These are phyloP conservation scores for Trichonephila clavata DNA, from an alignment of 1,140 invertebrate species.

Conservation along the genomic window DNA sequence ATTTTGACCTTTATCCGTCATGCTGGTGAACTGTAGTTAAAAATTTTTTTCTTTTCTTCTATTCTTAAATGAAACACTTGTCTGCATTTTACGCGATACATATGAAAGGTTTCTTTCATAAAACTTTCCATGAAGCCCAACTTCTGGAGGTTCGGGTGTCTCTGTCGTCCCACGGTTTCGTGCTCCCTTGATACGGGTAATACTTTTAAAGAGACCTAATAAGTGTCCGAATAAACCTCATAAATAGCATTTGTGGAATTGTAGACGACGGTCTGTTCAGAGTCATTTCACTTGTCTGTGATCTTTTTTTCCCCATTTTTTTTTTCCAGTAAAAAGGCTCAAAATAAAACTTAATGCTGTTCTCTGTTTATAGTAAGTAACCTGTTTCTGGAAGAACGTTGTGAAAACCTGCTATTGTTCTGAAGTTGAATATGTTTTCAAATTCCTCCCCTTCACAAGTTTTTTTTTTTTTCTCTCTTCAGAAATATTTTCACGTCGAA, in stretches of 20 bases:
- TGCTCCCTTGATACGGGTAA: background rate
- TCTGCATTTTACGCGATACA: background rate
- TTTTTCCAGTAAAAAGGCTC: too few species aligned
- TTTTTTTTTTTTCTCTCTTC: too few species aligned
- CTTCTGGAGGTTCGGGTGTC: background rate
- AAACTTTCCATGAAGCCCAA: background rate
- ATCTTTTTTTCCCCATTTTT: too few species aligned
- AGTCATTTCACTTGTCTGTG: background rate
- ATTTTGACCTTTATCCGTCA: background rate
- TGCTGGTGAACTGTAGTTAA: background rate
- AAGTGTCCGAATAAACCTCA: background rate
- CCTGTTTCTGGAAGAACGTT: too few species aligned
- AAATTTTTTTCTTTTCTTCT: background rate
- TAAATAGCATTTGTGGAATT: background rate
- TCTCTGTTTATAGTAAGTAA: too few species aligned
- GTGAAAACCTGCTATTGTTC: too few species aligned
- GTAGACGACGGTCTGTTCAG: background rate
- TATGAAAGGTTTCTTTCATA: constrained; percentile 18
- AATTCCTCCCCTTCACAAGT: too few species aligned
- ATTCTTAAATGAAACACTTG: background rate
- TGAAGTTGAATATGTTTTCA: too few species aligned
- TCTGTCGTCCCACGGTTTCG: background rate
- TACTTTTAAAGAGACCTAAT: background rate
- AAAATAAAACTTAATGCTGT: too few species aligned
- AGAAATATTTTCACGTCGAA: too few species aligned